Conservation (phyloP, 2,888 invertebrate species). For the Tiphia femorata region DNA sequence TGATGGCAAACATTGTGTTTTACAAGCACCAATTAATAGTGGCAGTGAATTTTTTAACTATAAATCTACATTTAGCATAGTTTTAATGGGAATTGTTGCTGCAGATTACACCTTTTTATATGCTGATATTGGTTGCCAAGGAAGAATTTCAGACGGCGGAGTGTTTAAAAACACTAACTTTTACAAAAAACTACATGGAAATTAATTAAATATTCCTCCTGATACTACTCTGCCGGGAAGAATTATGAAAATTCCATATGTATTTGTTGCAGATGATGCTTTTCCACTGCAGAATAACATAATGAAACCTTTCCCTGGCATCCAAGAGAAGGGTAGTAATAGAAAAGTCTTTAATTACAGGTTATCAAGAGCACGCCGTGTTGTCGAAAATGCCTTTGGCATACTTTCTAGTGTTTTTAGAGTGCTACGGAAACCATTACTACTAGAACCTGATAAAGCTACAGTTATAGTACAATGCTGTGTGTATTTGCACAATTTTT, state of each 20-base stretch:
- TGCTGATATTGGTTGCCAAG: too few relatives aligned
- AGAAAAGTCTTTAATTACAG: conserved; percentile 52
- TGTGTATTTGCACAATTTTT: conserved; percentile 44
- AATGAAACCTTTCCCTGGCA: conserved; percentile 34
- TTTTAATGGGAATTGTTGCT: too few relatives aligned
- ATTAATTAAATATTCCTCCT: conserved; percentile 33
- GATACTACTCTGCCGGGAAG: conserved; percentile 29
- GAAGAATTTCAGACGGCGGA: too few relatives aligned
- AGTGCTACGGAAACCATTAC: conserved; percentile 42
- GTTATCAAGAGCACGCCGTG: conserved; percentile 37
- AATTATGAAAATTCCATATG: conserved; percentile 39
- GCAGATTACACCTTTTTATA: too few relatives aligned
- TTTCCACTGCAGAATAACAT: conserved; percentile 34
- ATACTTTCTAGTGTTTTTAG: too few relatives aligned
- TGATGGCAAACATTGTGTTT: conserved; percentile 56
- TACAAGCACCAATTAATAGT: conserved; percentile 52
- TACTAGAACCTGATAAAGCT: conserved; percentile 42
- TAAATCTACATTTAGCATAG: conserved; percentile 57
- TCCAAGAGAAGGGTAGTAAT: conserved; percentile 17
- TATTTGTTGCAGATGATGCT: conserved; percentile 45
- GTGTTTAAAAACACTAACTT: conserved; percentile 56
- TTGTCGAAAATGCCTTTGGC: conserved; percentile 55
- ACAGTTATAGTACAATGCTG: conserved; percentile 35
- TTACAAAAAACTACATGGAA: conserved; percentile 41
- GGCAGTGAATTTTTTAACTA: too few relatives aligned